Evolutionary conservation across 1,140 invertebrate species (phyloP).

Genomic region (Eueides isabella): DNA sequence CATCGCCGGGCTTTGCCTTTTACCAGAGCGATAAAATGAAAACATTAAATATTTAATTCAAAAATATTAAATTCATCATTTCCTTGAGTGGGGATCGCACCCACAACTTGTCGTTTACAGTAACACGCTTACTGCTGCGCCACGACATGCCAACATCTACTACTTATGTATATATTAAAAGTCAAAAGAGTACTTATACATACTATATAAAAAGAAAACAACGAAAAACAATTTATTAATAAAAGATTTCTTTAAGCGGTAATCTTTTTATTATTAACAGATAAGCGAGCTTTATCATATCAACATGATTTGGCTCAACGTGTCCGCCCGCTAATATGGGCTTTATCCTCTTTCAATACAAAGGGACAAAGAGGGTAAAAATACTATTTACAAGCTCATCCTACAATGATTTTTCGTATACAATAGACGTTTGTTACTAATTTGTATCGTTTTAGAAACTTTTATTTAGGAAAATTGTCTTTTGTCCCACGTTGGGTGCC

Average conservation of each 20-base stretch:
- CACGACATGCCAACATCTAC: too few relatives aligned
- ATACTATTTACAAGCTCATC: constrained; percentile 20
- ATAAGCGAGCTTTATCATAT: constrained; percentile 16
- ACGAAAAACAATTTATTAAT: too few relatives aligned
- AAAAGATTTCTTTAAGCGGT: neutral
- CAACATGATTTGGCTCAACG: constrained; percentile 24
- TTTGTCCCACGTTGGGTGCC: constrained; percentile 20
- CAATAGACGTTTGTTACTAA: constrained; percentile 11
- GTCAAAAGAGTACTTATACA: too few relatives aligned
- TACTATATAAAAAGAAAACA: too few relatives aligned
- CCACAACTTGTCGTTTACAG: too few relatives aligned
- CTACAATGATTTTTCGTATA: constrained; percentile 23
- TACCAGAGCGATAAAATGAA: too few relatives aligned
- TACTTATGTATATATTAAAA: too few relatives aligned
- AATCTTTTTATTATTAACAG: neutral
- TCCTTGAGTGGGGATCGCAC: too few relatives aligned
- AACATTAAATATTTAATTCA: too few relatives aligned
- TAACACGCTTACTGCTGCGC: too few relatives aligned
- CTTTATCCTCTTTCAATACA: constrained; percentile 23
- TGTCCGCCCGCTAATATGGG: constrained; percentile 23
- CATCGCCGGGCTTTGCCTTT: too few relatives aligned
- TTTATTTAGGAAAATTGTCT: neutral
- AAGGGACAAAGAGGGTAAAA: constrained; percentile 23
- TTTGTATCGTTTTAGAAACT: neutral
- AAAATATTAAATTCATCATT: too few relatives aligned